Evolutionary conservation across 2,797 vertebrate genomes (phyloP).

Genomic region (Xenops minutus): DNA sequence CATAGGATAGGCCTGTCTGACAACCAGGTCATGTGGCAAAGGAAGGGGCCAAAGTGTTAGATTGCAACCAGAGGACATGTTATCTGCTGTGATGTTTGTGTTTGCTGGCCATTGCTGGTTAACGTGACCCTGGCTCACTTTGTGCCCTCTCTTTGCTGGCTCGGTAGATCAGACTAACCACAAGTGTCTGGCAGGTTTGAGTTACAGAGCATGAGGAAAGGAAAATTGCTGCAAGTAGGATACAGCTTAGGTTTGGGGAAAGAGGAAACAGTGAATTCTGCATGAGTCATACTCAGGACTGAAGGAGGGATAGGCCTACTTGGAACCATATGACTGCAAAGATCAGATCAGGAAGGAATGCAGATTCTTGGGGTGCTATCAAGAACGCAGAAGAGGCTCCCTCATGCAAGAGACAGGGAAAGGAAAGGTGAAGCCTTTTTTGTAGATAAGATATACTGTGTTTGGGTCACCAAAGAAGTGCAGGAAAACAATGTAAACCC

Average conservation of each 20-base stretch:
- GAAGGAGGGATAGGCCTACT: background rate
- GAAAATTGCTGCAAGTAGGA: background rate
- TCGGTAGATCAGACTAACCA: background rate
- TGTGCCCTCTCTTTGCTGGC: background rate
- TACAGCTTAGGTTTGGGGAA: background rate
- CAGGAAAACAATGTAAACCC: background rate
- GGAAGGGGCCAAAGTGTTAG: constrained; percentile 36
- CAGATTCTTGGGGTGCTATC: background rate
- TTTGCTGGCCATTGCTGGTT: background rate
- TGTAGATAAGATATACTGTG: background rate
- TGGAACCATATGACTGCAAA: background rate
- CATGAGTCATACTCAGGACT: background rate
- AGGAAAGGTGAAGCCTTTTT: background rate
- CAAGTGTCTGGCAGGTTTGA: background rate
- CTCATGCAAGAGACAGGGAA: background rate
- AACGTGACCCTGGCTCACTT: background rate
- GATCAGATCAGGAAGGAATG: background rate
- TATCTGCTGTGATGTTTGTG: background rate
- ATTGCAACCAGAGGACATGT: background rate
- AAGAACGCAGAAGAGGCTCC: background rate
- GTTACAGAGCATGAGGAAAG: background rate
- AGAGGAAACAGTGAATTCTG: background rate
- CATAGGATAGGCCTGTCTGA: background rate
- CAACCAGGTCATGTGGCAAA: background rate
- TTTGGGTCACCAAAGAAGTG: background rate